Conservation (phyloP, 2,113 vertebrate genomes). For the Plecotus auritus region DNA sequence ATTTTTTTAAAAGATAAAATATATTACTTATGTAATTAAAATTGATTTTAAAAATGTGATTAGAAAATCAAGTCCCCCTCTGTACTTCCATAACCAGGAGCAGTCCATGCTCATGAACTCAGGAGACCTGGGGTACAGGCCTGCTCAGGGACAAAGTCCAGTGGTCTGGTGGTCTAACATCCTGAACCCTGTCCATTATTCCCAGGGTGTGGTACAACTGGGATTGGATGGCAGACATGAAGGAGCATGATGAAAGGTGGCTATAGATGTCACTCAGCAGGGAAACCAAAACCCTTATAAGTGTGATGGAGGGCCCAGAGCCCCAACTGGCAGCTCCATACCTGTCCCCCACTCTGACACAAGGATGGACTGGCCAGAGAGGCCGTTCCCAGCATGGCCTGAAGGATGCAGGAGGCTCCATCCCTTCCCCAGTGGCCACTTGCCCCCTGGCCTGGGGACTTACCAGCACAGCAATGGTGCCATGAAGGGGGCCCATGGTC, state of each 20-base stretch:
- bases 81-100: neutral
- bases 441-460: slow-evolving; percentile 41
- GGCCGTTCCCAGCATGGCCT: neutral
- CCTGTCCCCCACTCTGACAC: neutral
- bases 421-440: no score
- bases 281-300: neutral
- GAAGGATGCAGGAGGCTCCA: neutral
- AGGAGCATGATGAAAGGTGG: rapidly evolving
- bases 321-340: rapidly evolving
- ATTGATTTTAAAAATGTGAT: neutral
- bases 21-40: neutral
- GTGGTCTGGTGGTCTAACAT: neutral
- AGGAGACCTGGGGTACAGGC: neutral
- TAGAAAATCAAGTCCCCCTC: neutral
- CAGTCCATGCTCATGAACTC: neutral
- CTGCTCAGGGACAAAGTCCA: neutral
- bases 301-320: rapidly evolving
- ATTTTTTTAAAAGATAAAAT: neutral
- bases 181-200: neutral
- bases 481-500: slow-evolving; percentile 91
- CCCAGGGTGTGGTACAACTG: neutral
- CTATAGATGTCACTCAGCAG: neutral
- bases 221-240: neutral
- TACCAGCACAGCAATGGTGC: slow-evolving; percentile 92
- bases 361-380: neutral